Evolutionary conservation across 1,140 invertebrate genomes (phyloP).

Genomic region (Lutraria rhynchaena): DNA sequence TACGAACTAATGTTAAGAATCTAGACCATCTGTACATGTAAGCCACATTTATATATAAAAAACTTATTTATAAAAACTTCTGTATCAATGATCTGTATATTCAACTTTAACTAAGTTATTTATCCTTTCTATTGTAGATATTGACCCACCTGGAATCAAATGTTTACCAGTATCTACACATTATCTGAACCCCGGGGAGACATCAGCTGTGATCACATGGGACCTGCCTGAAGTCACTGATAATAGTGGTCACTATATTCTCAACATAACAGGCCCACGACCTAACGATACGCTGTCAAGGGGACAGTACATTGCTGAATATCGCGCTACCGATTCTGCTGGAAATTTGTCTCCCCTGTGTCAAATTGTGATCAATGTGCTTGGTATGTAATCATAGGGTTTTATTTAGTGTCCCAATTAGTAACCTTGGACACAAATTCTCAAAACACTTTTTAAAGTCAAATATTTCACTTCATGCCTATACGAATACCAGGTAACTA

Average conservation of each 20-base stretch:
- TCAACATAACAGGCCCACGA: neutral
- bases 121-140: constrained; percentile 34
- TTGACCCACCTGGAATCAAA: constrained; percentile 20
- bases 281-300: neutral
- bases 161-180: constrained; percentile 32
- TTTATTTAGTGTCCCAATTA: too few relatives aligned
- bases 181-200: neutral
- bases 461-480: too few relatives aligned
- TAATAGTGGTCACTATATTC: constrained; percentile 19
- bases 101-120: too few relatives aligned
- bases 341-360: constrained; percentile 34
- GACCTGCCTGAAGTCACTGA: constrained; percentile 34
- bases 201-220: constrained; percentile 29
- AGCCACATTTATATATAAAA: too few relatives aligned
- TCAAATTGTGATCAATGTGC: constrained; percentile 28
- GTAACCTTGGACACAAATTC: too few relatives aligned
- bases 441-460: too few relatives aligned
- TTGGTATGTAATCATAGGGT: too few relatives aligned
- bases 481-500: too few relatives aligned
- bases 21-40: too few relatives aligned
- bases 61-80: too few relatives aligned
- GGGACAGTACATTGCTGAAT: constrained; percentile 12
- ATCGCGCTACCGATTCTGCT: constrained; percentile 10
- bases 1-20: too few relatives aligned
- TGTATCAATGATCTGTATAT: too few relatives aligned